phyloP scores from a whole-genome alignment of 2,888 invertebrate species.

The Troilus luridus region DNA sequence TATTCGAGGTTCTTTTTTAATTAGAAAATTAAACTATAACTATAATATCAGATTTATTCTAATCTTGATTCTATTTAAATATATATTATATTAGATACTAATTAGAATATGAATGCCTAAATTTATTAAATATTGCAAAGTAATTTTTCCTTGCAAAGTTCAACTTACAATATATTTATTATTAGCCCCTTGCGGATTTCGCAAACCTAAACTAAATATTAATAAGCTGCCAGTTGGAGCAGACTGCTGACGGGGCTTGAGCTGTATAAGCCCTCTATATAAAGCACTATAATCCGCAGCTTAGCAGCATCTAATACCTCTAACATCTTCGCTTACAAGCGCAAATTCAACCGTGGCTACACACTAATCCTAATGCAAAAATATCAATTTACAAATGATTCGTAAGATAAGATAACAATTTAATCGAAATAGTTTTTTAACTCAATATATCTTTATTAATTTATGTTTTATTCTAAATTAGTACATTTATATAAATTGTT shows the following conservation, averaged over 20 bases:
- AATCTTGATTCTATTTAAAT: too few relatives aligned
- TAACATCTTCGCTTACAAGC: not conserved
- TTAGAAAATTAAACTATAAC: too few relatives aligned
- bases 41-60: too few relatives aligned
- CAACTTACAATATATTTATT: not conserved
- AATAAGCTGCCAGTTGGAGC: constrained; percentile 6
- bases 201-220: constrained; percentile 14
- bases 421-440: too few relatives aligned
- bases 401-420: too few relatives aligned
- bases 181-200: not conserved
- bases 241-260: not conserved
- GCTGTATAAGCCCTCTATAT: not conserved
- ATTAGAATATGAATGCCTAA: not conserved
- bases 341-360: not conserved
- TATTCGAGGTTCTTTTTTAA: too few relatives aligned
- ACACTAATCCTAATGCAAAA: not conserved
- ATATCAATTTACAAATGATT: not conserved
- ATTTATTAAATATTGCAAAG: not conserved
- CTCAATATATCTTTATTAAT: too few relatives aligned
- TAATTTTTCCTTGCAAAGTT: not conserved
- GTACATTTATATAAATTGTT: too few relatives aligned
- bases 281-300: not conserved
- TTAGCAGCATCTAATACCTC: not conserved
- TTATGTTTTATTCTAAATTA: too few relatives aligned
- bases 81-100: too few relatives aligned